These are phyloP conservation scores for Idaea straminata DNA, from an alignment of 2,888 invertebrate genomes.

Conservation along the genomic window DNA sequence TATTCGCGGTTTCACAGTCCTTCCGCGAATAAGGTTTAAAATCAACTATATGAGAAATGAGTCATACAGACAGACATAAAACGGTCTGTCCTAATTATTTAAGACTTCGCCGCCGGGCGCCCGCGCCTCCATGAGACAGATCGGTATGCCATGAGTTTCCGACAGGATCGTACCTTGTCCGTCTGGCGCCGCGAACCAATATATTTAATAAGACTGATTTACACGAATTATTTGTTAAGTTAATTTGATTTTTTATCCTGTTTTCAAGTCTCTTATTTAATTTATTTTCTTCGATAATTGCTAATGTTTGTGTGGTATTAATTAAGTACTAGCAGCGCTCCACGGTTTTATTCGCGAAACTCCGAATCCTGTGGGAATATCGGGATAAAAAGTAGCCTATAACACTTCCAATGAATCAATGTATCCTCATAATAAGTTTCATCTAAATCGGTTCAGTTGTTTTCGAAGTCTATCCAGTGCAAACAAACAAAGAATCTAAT, in stretches of 20 bases:
- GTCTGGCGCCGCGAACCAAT: background rate
- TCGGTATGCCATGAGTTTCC: background rate
- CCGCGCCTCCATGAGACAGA: background rate
- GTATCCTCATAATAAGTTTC: too few relatives aligned
- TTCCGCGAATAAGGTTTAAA: background rate
- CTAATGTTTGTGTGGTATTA: too few relatives aligned
- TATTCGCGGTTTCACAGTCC: background rate
- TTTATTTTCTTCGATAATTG: too few relatives aligned
- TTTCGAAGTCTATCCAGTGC: too few relatives aligned
- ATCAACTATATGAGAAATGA: background rate
- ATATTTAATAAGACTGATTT: background rate
- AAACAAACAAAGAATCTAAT: too few relatives aligned
- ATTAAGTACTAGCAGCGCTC: too few relatives aligned
- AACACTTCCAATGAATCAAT: too few relatives aligned
- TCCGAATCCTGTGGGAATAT: too few relatives aligned
- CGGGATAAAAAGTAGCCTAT: too few relatives aligned
- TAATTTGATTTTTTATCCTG: background rate
- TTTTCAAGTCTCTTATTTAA: background rate
- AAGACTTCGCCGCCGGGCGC: background rate
- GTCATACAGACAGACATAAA: background rate
- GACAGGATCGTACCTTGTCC: background rate
- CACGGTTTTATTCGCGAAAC: too few relatives aligned
- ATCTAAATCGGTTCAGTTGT: too few relatives aligned
- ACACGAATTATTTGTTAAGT: background rate
- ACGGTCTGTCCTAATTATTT: background rate